These are phyloP conservation scores for Muricea muricata DNA, from an alignment of 92 coral and sea anemone genomes.

Conservation along the genomic window DNA sequence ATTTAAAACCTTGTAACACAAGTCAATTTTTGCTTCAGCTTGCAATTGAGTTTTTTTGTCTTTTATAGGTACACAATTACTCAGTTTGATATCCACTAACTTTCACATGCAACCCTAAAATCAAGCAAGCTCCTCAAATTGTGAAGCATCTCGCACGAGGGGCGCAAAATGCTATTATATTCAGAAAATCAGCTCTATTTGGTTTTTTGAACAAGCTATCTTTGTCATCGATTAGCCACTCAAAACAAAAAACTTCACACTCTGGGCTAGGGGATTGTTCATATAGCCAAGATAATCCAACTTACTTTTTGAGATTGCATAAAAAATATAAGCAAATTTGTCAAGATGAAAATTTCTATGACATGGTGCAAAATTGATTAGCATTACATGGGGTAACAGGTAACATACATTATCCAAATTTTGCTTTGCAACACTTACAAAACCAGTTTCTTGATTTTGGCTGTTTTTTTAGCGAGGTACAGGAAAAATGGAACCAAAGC, in stretches of 20 bases:
- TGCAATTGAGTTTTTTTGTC: background rate
- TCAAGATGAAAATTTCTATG: background rate
- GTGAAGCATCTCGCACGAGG: background rate
- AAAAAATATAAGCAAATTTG: too few relatives aligned
- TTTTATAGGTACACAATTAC: background rate
- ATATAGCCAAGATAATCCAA: too few relatives aligned
- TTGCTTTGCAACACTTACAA: constrained; percentile 56
- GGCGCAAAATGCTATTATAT: too few relatives aligned
- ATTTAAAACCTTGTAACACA: background rate
- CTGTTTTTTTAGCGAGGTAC: constrained; percentile 49
- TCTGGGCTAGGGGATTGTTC: too few relatives aligned
- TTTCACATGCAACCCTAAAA: background rate
- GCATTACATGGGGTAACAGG: background rate
- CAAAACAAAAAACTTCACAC: too few relatives aligned
- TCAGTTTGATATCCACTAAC: background rate
- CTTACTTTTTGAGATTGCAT: too few relatives aligned
- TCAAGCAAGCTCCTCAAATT: background rate
- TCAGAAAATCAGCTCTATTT: too few relatives aligned
- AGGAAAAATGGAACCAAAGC: constrained; percentile 57
- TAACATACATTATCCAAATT: constrained; percentile 21
- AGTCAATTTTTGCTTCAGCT: background rate
- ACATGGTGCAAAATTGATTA: background rate
- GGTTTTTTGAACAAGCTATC: too few relatives aligned
- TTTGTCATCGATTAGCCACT: too few relatives aligned
- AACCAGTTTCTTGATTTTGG: constrained; percentile 64